A percentile compares a stretch with the other conserved stretches of the same genome.
Evolutionary conservation across 2,113 vertebrate species (phyloP).

Genomic region (Phyllostomus hastatus): DNA sequence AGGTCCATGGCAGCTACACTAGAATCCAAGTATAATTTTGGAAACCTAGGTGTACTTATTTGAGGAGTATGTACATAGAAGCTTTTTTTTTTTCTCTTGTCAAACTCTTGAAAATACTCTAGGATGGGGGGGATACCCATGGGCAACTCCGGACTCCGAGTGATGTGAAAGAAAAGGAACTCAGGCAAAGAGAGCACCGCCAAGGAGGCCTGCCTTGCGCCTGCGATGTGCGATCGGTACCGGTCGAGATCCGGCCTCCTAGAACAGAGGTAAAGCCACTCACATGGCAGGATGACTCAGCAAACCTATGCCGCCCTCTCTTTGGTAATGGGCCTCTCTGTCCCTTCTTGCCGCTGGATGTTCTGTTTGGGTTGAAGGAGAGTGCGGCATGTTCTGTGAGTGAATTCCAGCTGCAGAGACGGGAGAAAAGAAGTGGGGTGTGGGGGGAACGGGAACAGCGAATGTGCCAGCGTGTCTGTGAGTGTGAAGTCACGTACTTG

Average conservation of each 20-base stretch:
- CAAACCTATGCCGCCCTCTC: not conserved
- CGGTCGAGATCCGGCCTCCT: not conserved
- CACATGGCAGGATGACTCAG: not conserved
- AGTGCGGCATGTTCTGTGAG: slow-evolving; percentile 41
- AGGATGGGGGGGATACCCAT: not conserved
- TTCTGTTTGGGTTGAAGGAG: slow-evolving; percentile 10
- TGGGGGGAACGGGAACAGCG: not conserved
- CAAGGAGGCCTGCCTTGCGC: not conserved
- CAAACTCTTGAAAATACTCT: not conserved
- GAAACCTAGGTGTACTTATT: not conserved
- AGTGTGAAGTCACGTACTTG: slow-evolving; percentile 76
- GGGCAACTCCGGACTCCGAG: not conserved
- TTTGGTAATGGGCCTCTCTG: not conserved
- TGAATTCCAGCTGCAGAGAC: slow-evolving; percentile 39
- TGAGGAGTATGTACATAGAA: fast-evolving
- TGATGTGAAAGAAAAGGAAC: not conserved
- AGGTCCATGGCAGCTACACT: not conserved
- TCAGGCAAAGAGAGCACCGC: not conserved
- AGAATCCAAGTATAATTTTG: not conserved
- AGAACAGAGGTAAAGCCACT: not conserved
- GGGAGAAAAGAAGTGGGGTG: not conserved
- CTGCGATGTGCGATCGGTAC: fast-evolving
- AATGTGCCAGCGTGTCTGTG: slow-evolving; percentile 58
- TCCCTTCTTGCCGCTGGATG: slow-evolving; percentile 16
- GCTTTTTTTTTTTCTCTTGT: not conserved